A percentile compares a stretch with the other conserved stretches of the same genome.
phyloP scores from a whole-genome alignment of 2,113 vertebrate species.

The Rhadina sibilatrix region DNA sequence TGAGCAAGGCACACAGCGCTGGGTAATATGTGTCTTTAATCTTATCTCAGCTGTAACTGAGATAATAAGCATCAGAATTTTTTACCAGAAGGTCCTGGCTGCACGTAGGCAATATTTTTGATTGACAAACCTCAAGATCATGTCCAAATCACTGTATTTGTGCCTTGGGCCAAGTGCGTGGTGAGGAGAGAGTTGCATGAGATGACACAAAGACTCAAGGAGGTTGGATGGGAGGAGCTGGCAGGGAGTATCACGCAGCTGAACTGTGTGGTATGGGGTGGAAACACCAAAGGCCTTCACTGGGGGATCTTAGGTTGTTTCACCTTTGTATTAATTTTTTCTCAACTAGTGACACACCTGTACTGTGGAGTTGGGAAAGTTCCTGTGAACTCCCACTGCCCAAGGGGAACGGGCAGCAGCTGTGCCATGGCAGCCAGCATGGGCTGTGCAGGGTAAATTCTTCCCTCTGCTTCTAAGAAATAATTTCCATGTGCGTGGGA shows the following conservation, averaged over 20 bases:
- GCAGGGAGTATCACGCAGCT: not conserved
- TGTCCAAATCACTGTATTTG: not conserved
- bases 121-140: not conserved
- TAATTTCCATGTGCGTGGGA: not conserved
- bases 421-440: fast-evolving
- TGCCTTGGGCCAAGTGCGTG: not conserved
- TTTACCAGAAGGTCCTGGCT: conserved; percentile 22
- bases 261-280: not conserved
- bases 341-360: not conserved
- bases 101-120: conserved; percentile 35
- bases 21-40: conserved; percentile 62
- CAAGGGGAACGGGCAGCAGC: not conserved
- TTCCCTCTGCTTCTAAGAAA: not conserved
- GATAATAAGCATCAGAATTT: conserved; percentile 22
- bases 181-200: not conserved
- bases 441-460: not conserved
- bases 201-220: not conserved
- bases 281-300: not conserved
- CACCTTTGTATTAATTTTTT: not conserved
- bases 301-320: not conserved
- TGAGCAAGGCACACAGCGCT: conserved; percentile 20
- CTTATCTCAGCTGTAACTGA: conserved; percentile 64
- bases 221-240: not conserved
- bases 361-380: not conserved
- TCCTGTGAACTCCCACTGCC: not conserved